Evolutionary conservation across 2,797 vertebrate genomes (phyloP).

Genomic region (Oryzias sinensis): DNA sequence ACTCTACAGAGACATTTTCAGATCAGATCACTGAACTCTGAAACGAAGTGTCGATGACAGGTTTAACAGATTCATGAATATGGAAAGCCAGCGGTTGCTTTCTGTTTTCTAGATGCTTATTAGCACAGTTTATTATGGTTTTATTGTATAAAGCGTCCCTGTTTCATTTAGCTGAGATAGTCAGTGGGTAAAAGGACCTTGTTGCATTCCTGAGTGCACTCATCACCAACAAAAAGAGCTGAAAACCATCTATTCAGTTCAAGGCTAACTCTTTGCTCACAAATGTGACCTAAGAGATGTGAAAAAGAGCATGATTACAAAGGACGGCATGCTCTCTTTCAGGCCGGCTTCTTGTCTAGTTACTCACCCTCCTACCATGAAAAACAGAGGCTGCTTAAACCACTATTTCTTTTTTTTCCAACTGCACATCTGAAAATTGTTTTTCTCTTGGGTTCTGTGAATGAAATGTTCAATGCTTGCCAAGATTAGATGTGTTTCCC

Average conservation of each 20-base stretch:
- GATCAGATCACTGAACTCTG: conserved; percentile 45
- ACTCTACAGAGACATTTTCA: conserved; percentile 58
- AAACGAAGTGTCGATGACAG: conserved; percentile 35
- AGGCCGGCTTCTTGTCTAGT: conserved; percentile 34
- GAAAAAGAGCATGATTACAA: conserved; percentile 54
- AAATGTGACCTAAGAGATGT: conserved; percentile 17
- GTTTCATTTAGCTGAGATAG: conserved; percentile 41
- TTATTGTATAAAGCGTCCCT: conserved; percentile 26
- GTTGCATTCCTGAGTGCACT: conserved; percentile 37
- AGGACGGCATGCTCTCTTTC: conserved; percentile 52
- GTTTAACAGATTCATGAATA: conserved; percentile 43
- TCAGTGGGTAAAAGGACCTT: conserved; percentile 21
- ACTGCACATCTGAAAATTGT: conserved; percentile 15
- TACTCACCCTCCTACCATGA: conserved; percentile 39
- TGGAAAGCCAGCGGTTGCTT: conserved; percentile 42
- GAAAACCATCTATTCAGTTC: conserved; percentile 49
- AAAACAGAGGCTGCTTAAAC: conserved; percentile 41
- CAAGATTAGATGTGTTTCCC: conserved; percentile 22
- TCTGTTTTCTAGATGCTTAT: conserved; percentile 53
- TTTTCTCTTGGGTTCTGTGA: conserved; percentile 27
- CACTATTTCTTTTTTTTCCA: conserved; percentile 20
- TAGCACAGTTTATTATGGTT: conserved; percentile 19
- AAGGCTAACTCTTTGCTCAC: conserved; percentile 56
- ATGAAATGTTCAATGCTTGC: conserved; percentile 62
- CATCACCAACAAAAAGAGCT: conserved; percentile 43